A percentile compares a stretch with the other conserved stretches of the same genome.
Evolutionary conservation across 2,888 invertebrate genomes (phyloP).

Genomic region (Corbicula japonica): DNA sequence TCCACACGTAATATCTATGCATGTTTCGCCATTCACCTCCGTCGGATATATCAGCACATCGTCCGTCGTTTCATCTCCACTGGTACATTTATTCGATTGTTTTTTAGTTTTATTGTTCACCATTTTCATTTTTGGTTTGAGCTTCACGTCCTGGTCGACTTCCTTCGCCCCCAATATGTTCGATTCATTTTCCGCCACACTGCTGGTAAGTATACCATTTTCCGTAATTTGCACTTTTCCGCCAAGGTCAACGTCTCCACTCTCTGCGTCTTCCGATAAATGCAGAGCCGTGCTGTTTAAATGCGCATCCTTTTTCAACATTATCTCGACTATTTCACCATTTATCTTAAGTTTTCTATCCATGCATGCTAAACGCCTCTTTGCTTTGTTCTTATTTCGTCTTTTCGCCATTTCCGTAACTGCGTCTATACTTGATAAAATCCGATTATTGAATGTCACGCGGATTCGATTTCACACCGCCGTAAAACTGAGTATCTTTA

Average conservation of each 20-base stretch:
- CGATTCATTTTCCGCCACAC: constrained; percentile 26
- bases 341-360: constrained; percentile 33
- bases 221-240: constrained; percentile 44
- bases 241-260: constrained; percentile 17
- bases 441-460: constrained; percentile 65
- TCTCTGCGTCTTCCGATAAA: constrained; percentile 12
- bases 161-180: too few relatives aligned
- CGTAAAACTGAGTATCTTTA: constrained; percentile 56
- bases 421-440: constrained; percentile 62
- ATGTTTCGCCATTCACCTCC: constrained; percentile 47
- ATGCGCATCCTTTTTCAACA: constrained; percentile 27
- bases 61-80: constrained; percentile 16
- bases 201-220: constrained; percentile 23
- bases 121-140: too few relatives aligned
- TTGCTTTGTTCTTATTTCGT: constrained; percentile 61
- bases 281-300: constrained; percentile 25
- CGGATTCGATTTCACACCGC: constrained; percentile 64
- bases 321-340: constrained; percentile 34
- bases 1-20: constrained; percentile 61
- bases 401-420: constrained; percentile 66
- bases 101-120: constrained; percentile 23
- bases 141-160: too few relatives aligned
- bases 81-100: too few relatives aligned
- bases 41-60: constrained; percentile 40
- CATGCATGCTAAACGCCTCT: constrained; percentile 39